Evolutionary conservation across 2,797 vertebrate genomes (phyloP).

Genomic region (Otolemur crassicaudatus): DNA sequence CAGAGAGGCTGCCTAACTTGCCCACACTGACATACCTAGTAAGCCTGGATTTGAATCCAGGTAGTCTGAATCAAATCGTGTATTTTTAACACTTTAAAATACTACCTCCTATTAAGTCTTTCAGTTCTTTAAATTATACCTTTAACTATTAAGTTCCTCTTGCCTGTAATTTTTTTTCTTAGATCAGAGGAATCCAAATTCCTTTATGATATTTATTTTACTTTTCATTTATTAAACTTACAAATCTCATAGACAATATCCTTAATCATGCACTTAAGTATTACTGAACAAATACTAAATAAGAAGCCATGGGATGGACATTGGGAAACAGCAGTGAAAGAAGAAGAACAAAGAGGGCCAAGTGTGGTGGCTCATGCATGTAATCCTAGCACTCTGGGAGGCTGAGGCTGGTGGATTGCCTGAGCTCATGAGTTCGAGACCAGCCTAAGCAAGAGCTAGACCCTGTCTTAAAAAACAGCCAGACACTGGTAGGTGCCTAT

Average conservation of each 20-base stretch:
- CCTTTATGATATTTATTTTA: background rate
- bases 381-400: too few relatives aligned
- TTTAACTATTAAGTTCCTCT: slow-evolving; percentile 13
- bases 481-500: too few relatives aligned
- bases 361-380: too few relatives aligned
- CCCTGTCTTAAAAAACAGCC: too few relatives aligned
- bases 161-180: background rate
- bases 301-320: background rate
- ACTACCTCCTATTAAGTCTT: background rate
- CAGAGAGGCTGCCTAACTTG: background rate
- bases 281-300: background rate
- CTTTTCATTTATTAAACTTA: slow-evolving; percentile 2
- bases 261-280: background rate
- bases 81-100: background rate
- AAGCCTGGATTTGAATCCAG: background rate
- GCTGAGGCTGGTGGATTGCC: too few relatives aligned
- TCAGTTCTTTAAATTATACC: background rate
- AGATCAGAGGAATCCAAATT: background rate
- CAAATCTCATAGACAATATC: background rate
- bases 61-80: background rate
- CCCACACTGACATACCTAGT: background rate
- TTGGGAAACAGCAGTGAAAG: background rate
- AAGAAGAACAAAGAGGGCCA: too few relatives aligned
- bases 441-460: too few relatives aligned
- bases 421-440: too few relatives aligned